Base-by-base conservation (phyloP, 2,113 vertebrate genomes). In the Lethenteron camtschaticum region DNA sequence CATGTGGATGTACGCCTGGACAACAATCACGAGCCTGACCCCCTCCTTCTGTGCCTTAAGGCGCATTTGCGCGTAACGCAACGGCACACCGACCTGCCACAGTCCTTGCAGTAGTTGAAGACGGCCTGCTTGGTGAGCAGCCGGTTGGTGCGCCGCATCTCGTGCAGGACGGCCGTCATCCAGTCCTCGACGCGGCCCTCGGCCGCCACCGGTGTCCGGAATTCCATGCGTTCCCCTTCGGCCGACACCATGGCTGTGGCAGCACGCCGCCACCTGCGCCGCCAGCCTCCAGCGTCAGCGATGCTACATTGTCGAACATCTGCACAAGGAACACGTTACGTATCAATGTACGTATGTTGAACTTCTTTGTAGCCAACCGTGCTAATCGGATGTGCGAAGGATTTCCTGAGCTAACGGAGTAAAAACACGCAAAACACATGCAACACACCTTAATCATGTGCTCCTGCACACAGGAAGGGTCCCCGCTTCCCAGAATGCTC, bases 281-380 rank as follows among this genome's bases (percentile, higher is more conserved):
- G 3, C 83, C 81, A 0, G 79, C 77, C 4, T 82, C 78, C 71
- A 99, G 92, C 69, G 76, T 79, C 77, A 99, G 79, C 4, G 82
- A 80, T 1, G 85, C 86, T 56, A 99, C 79, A 69, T 97, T 99
- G 79, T 99, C 94, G 9, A 84, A 97, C 94, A 99, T 99, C 94
- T 86, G 76, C 18, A 55, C 60, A 63, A 59, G 57, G 3, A 57
- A 70, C 57, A 11, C 70, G 11, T 16, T 11, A 14, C 57, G 18
- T 57, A 12, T 12, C 16, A 57, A 66, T 66, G 41, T 41, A 41
- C 41, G 41, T 41, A 41, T 7, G 41, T 41, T 41, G 41, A 41
- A 41, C 41, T 41, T 4, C 24, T 6, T 41, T 41, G 41, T 41
- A 41, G 41, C 41, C 41, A 41, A 41, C 41, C 41, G 41, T 41